Evolutionary conservation across 2,888 invertebrate genomes (phyloP).

Genomic region (Heliconius cydno): DNA sequence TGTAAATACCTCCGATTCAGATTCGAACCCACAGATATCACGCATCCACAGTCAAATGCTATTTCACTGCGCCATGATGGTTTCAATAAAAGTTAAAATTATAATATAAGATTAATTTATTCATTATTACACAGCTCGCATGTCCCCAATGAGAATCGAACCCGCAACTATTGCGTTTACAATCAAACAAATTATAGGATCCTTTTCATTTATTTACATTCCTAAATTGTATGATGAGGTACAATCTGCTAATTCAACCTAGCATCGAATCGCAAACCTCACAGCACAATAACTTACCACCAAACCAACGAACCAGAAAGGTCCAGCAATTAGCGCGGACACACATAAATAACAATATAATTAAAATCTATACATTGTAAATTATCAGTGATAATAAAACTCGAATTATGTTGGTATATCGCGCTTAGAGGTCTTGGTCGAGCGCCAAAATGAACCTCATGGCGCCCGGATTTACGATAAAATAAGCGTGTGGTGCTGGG

Average conservation of each 20-base stretch:
- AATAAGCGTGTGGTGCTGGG: constrained; percentile 6
- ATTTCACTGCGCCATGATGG: no score
- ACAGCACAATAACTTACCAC: background rate
- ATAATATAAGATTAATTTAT: no score
- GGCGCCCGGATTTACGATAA: constrained; percentile 18
- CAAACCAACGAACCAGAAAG: background rate
- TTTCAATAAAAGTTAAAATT: no score
- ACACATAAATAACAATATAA: constrained; percentile 26
- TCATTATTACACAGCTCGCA: no score
- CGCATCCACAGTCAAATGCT: no score
- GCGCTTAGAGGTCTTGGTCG: constrained; percentile 36
- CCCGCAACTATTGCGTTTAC: no score
- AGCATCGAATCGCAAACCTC: background rate
- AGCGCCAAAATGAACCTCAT: constrained; percentile 34
- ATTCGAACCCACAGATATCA: no score
- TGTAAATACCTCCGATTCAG: no score
- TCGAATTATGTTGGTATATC: constrained; percentile 37
- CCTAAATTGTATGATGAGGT: background rate
- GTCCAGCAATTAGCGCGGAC: constrained; percentile 12
- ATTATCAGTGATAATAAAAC: constrained; percentile 41
- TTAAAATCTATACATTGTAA: constrained; percentile 38
- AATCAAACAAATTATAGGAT: no score
- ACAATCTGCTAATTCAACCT: background rate
- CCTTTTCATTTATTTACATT: background rate
- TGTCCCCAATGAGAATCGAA: no score